Base-by-base conservation (phyloP, 2,113 vertebrate species). In the Scalopus aquaticus region DNA sequence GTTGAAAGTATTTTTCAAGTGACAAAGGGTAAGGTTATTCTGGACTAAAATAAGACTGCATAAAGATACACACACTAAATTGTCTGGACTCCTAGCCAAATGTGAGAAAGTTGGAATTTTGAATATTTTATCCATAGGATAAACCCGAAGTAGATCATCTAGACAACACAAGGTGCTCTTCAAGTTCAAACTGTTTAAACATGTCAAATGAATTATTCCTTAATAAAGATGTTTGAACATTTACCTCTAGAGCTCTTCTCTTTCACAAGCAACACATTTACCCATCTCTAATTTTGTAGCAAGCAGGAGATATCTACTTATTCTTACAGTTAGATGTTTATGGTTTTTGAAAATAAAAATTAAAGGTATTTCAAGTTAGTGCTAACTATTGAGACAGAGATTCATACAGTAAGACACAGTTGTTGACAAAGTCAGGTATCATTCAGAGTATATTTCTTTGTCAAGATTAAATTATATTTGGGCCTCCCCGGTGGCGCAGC, bases 141-240 rank as follows among this genome's bases (percentile, higher is more conserved):
- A 76, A 80, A 81, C 20, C 42, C 24, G 7, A 94, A 84, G 87
- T 37, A 86, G 39, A 94, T 54, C 79, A 87, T 10, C 60, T 51
- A 88, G 12, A 80, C 20, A 69, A 24, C 3, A 89, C 30, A 54
- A 93, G 39, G 56, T 82, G 22, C 32, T 78, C 5, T 82, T 93
- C 64, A 78, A 79, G 70, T 72, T 69, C 49, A 77, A 95, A 90
- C 32, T 64, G 86, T 69, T 69, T 35, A 72, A 54, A 54, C 3
- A 54, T 54, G 37, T 88, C n/a, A 95, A 67, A 89, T 89, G 32
- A 70, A 83, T 96, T 49, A 88, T 64, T 91, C 54, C 37, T 87
- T 95, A 91, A 62, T 81, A 79, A 91, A 95, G 70, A 79, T 5
- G 9, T 3, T 62, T 54, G n/a, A 65, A 76, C 39, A 84, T 90